These are phyloP conservation scores for Tortrix viridana DNA, from an alignment of 2,888 invertebrate genomes.

Conservation along the genomic window DNA sequence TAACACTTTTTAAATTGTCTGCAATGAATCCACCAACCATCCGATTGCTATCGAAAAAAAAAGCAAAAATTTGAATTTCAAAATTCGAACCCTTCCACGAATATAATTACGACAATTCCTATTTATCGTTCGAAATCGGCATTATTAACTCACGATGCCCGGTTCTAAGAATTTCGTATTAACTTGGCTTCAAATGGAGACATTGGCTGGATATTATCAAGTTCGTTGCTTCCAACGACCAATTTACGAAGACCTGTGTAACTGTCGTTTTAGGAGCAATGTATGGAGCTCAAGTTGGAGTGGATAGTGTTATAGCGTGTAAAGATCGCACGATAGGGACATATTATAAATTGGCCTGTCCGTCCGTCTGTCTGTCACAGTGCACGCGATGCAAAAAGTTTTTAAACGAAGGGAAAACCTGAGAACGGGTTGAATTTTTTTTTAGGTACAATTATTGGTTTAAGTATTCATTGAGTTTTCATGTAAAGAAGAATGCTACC, in stretches of 20 bases:
- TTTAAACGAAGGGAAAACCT: constrained; percentile 45
- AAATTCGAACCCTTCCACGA: constrained; percentile 55
- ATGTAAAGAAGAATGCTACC: too few relatives aligned
- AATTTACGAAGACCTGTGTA: constrained; percentile 45
- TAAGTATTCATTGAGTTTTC: too few relatives aligned
- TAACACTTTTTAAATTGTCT: neutral
- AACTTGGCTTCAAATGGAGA: too few relatives aligned
- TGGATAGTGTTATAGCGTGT: constrained; percentile 54
- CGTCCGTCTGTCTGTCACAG: constrained; percentile 79
- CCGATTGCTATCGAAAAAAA: constrained; percentile 36
- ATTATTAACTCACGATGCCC: constrained; percentile 32
- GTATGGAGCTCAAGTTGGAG: constrained; percentile 43
- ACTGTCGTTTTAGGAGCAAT: constrained; percentile 20
- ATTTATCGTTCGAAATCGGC: constrained; percentile 60
- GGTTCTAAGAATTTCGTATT: too few relatives aligned
- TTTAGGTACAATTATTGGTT: neutral
- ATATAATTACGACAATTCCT: constrained; percentile 61
- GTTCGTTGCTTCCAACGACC: constrained; percentile 41
- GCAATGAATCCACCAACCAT: constrained; percentile 46
- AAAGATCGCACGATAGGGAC: constrained; percentile 76
- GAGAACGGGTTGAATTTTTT: constrained; percentile 6
- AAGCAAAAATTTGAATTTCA: constrained; percentile 38
- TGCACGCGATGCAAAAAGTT: constrained; percentile 81
- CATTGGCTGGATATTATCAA: neutral
- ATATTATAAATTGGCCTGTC: constrained; percentile 82